Conservation (phyloP, 2,797 vertebrate genomes). For the Nothura maculosa region DNA sequence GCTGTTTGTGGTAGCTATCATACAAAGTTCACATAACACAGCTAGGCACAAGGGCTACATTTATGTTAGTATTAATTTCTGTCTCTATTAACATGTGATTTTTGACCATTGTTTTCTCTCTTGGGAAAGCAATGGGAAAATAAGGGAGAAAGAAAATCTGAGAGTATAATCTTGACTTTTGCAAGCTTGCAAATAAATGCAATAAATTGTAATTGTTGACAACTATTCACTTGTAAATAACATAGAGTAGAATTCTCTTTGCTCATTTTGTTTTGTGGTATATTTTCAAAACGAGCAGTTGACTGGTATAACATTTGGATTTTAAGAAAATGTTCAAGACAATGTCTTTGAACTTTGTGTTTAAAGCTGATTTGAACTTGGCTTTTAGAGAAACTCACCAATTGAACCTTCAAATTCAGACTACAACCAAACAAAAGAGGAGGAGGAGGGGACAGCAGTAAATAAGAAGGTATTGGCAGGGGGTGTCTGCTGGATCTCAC, state of each 20-base stretch:
- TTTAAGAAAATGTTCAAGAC: constrained; percentile 12
- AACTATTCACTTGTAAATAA: constrained; percentile 19
- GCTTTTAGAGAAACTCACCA: background rate
- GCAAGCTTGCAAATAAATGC: background rate
- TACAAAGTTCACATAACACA: background rate
- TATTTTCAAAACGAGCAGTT: constrained; percentile 29
- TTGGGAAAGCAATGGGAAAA: background rate
- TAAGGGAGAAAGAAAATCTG: background rate
- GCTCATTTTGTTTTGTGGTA: background rate
- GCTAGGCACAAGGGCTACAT: background rate
- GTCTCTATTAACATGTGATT: background rate
- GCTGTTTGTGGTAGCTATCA: background rate
- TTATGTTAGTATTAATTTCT: background rate
- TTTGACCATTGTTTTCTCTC: background rate
- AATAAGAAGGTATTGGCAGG: background rate
- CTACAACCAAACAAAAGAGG: background rate
- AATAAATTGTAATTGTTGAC: no score
- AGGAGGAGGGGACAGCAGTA: rapidly evolving
- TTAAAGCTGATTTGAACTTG: background rate
- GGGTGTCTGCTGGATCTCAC: background rate
- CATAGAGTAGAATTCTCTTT: background rate
- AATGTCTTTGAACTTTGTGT: background rate
- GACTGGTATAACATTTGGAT: background rate
- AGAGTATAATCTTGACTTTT: background rate
- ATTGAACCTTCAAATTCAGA: background rate